Conservation (phyloP, 30 jellyfish, hydroid and myxozoan species). For the Morbakka virulenta region DNA sequence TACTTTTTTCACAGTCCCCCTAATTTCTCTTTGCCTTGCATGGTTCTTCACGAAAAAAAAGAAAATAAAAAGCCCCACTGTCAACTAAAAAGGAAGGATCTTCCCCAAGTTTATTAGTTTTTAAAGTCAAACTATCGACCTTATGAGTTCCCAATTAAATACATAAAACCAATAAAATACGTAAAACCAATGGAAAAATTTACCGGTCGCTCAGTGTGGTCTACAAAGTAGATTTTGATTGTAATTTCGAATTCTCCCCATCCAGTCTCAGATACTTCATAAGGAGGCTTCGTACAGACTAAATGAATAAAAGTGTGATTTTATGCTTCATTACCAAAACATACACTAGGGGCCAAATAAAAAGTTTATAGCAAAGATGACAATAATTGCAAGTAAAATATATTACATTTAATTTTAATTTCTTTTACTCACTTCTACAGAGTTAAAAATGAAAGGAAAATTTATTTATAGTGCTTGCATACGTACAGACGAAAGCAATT, state of each 20-base stretch:
- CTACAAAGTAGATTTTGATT: constrained; percentile 87
- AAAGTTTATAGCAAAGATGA: background rate
- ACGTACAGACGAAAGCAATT: no score
- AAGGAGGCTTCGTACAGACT: constrained; percentile 93
- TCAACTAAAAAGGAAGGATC: no score
- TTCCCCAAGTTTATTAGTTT: no score
- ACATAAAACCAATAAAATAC: background rate
- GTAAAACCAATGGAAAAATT: no score
- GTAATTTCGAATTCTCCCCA: constrained; percentile 99
- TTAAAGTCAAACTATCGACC: no score
- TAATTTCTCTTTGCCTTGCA: no score
- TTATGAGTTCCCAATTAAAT: background rate
- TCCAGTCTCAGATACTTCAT: constrained; percentile 96
- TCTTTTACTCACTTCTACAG: no score
- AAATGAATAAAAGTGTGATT: background rate
- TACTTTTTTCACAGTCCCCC: no score
- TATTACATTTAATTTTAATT: background rate
- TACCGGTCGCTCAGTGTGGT: constrained; percentile 97
- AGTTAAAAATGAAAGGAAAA: no score
- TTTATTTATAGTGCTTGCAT: no score
- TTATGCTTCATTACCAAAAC: background rate
- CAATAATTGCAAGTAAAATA: background rate
- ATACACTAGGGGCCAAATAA: background rate
- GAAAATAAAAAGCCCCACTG: no score
- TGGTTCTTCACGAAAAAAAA: no score